Conservation (phyloP, 2,113 vertebrate genomes). For the Myotis davidii region DNA sequence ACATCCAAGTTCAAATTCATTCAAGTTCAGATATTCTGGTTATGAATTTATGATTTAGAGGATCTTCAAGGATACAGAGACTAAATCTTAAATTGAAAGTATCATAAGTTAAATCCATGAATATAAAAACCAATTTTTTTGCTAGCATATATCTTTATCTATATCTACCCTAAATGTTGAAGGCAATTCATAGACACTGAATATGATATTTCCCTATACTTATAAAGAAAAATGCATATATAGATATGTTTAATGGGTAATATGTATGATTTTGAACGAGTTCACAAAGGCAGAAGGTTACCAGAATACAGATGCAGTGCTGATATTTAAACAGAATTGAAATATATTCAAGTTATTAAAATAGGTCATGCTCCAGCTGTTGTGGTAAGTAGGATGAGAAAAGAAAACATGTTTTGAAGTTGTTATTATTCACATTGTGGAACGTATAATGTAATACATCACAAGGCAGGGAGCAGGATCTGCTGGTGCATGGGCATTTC, state of each 20-base stretch:
- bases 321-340: slow-evolving; percentile 60
- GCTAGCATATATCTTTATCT: too few species aligned
- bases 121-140: neutral
- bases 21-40: neutral
- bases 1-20: neutral
- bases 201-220: neutral
- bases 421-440: slow-evolving; percentile 37
- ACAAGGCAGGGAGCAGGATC: neutral
- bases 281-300: neutral
- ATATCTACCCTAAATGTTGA: neutral
- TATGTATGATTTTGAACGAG: slow-evolving; percentile 21
- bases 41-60: neutral
- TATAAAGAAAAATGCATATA: neutral
- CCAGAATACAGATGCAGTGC: slow-evolving; percentile 27
- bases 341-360: slow-evolving; percentile 61
- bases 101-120: neutral
- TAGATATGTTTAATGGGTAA: slow-evolving; percentile 31
- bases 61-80: neutral
- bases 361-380: slow-evolving; percentile 49
- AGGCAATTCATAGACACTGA: neutral
- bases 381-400: slow-evolving; percentile 53
- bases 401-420: slow-evolving; percentile 32
- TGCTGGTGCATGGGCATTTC: neutral
- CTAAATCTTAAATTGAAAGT: neutral
- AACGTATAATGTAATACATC: slow-evolving; percentile 2